phyloP scores from a whole-genome alignment of 1,140 invertebrate genomes.

The Tetraneura akinire region DNA sequence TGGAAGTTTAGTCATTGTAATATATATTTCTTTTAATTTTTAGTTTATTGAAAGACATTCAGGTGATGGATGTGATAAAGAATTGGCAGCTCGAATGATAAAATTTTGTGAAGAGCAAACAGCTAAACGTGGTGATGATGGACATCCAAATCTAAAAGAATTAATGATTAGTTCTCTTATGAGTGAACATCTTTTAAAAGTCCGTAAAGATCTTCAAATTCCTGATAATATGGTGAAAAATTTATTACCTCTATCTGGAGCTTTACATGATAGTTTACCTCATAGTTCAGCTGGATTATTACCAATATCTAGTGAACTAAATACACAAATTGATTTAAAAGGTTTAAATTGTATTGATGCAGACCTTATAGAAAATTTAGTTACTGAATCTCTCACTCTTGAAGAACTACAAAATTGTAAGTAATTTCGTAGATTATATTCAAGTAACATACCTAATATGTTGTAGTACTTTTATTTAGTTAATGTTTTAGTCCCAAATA shows the following conservation, averaged over 20 bases:
- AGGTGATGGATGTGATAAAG: conserved; percentile 41
- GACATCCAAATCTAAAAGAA: conserved; percentile 29
- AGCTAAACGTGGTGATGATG: conserved; percentile 35
- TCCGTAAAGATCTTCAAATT: conserved; percentile 41
- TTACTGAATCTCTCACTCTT: conserved; percentile 14
- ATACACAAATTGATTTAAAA: conserved; percentile 41
- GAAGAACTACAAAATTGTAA: conserved; percentile 33
- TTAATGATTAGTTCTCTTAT: conserved; percentile 42
- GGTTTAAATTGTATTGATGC: conserved; percentile 41
- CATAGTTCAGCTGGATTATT: conserved; percentile 29
- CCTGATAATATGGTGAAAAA: conserved; percentile 48
- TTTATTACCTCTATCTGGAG: conserved; percentile 27
- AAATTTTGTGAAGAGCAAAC: conserved; percentile 49
- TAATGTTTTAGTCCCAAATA: conserved; percentile 21
- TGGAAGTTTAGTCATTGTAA: too few relatives aligned
- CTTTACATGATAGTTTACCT: conserved; percentile 29
- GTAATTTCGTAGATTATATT: too few relatives aligned
- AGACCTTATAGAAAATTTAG: conserved; percentile 45
- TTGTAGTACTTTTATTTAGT: too few relatives aligned
- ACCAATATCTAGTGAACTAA: conserved; percentile 6
- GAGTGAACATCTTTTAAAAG: conserved; percentile 42
- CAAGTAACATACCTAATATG: neutral
- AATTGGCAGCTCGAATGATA: conserved; percentile 44
- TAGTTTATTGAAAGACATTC: conserved; percentile 48
- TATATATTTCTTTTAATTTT: neutral